Conservation (phyloP, 2,113 vertebrate species). For the Lophochroa leadbeateri region DNA sequence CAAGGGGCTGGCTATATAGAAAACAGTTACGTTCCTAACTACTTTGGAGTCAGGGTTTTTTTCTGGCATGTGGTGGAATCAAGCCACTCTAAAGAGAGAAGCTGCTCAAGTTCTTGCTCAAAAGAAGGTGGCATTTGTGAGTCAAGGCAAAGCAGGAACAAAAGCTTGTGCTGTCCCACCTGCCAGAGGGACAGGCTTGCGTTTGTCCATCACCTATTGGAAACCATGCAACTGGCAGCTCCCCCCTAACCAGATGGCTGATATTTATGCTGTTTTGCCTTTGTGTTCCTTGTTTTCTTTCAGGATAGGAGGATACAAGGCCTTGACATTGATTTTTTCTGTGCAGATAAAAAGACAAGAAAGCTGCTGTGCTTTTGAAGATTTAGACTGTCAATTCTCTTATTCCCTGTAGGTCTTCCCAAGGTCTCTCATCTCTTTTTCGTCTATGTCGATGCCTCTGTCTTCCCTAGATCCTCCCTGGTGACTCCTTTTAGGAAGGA, state of each 20-base stretch:
- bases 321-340: constrained; percentile 30
- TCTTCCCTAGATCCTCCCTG: not conserved
- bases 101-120: not conserved
- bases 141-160: not conserved
- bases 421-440: constrained; percentile 6
- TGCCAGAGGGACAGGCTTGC: not conserved
- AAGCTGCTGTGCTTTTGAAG: constrained; percentile 15
- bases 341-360: not conserved
- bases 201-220: not conserved
- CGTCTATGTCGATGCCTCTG: not conserved
- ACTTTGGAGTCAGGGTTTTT: not conserved
- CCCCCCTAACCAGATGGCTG: not conserved
- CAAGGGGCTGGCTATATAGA: not conserved
- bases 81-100: not conserved
- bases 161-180: not conserved
- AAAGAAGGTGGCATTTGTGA: not conserved
- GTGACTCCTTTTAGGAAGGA: not conserved
- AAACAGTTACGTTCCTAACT: not conserved
- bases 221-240: not conserved
- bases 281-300: constrained; percentile 9
- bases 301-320: not conserved
- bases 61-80: not conserved
- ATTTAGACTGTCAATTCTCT: not conserved
- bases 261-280: not conserved
- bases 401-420: not conserved